phyloP scores from a whole-genome alignment of 2,888 invertebrate species.

The Abrostola triplasia region DNA sequence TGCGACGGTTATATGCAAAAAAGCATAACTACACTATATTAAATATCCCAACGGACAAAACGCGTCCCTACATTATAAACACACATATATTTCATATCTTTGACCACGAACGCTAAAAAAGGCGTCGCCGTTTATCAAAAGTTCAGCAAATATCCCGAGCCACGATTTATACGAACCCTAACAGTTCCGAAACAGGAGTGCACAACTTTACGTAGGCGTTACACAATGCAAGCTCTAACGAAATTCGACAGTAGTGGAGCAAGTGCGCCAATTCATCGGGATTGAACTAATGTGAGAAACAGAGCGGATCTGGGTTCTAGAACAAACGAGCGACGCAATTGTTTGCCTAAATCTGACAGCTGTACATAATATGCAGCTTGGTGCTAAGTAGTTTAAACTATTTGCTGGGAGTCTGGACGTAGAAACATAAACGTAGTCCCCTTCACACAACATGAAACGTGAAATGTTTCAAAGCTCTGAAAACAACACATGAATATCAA shows the following conservation, averaged over 20 bases:
- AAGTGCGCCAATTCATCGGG: constrained; percentile 74
- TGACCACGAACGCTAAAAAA: constrained; percentile 5
- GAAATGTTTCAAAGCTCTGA: constrained; percentile 11
- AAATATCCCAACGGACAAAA: not conserved
- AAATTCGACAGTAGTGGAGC: constrained; percentile 63
- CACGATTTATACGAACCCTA: constrained; percentile 42
- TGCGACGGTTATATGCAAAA: too few relatives aligned
- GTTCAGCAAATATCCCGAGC: constrained; percentile 19
- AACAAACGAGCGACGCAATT: constrained; percentile 72
- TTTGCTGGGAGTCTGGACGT: constrained; percentile 18
- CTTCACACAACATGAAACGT: not conserved
- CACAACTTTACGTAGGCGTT: constrained; percentile 50
- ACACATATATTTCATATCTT: not conserved
- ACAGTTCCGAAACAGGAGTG: constrained; percentile 25
- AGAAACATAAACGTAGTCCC: not conserved
- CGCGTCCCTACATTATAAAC: not conserved
- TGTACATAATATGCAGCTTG: constrained; percentile 72
- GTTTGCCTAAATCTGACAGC: constrained; percentile 81
- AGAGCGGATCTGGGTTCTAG: constrained; percentile 67
- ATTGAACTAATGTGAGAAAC: constrained; percentile 83
- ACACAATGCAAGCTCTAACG: constrained; percentile 49
- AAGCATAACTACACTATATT: not conserved
- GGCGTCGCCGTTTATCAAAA: constrained; percentile 19
- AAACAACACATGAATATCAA: constrained; percentile 24
- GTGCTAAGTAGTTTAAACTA: constrained; percentile 55